Evolutionary conservation across 2,113 vertebrate species (phyloP), one percentile per base, ranked within the genome.

Genomic region (Oplegnathus fasciatus): DNA sequence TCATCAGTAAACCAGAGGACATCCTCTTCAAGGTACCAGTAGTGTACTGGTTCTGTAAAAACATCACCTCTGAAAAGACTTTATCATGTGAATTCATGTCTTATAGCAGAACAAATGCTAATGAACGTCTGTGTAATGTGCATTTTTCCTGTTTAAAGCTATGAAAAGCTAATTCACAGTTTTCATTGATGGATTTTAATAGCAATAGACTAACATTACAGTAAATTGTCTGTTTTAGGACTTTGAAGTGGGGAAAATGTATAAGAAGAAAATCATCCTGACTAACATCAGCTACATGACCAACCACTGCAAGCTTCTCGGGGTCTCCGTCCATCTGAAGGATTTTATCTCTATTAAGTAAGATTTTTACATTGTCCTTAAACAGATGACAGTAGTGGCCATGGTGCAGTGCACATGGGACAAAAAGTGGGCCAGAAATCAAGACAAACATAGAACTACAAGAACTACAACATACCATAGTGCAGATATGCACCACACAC

Each of bases 171-270:
- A 57, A 52, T 30, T 60, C 22, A 48, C 6, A 37, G 26, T 52
- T 60, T 64, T 83, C 52, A 30, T 10, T 48, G 17, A 40, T 48
- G 32, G 9, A 40, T 62, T 69, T 28, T 20, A 32, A 42, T 37
- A 64, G 9, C 2, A 37, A 8, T 1, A n/a, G 6, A 20, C 55
- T 64, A 15, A 26, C 24, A 28, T 71, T 11, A 44, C 26, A 26
- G 54, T 55, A 26, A 48, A 30, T 62, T 8, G 1, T 78, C 37
- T 91, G n/a, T 92, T 89, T 79, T 71, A 99, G 98, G 97, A 99
- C 91, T 99, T 98, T 88, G 97, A 98, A 26, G 80, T 99, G 22
- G 97, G 97, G 40, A 96, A 95, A 92, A 93, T 76, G 1, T 99
- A 99, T 89, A 98, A 94, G 94, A 97, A 96, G 93, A 98, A 96